Evolutionary conservation across 2,888 invertebrate genomes (phyloP), one percentile per base, ranked within the genome.

Genomic region (Eupithecia exiguata): DNA sequence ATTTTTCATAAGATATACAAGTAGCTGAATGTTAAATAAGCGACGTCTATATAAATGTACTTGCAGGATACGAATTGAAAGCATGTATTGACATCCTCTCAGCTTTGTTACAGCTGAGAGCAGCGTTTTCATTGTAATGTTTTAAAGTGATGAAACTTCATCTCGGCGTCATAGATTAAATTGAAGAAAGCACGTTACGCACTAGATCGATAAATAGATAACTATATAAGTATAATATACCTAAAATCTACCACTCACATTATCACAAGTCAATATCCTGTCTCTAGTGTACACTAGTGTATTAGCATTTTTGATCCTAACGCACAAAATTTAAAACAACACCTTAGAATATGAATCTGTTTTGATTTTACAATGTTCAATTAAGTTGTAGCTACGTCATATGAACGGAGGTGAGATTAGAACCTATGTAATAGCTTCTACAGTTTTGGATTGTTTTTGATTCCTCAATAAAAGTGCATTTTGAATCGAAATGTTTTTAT

Each of bases 1-100:
- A 93, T 90, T 84, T 86, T 89, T 88, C 83, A 87, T 92, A 92
- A 92, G 75, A 90, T 90, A 89, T 89, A 88, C 87, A 90, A 89
- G 87, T 92, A 92, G 90, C 79, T 84, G 85, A 87, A 85, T 82
- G 81, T 81, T 79, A 79, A 78, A 78, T 89, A 71, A 91, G 87
- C 80, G 79, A 86, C 87, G 82, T 87, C 68, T 75, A 71, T 63
- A 66, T 36, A 38, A 68, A 46, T 75, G 69, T 70, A 49, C 35
- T 14, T 25, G 62, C 5, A 66, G 40, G 16, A 14, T 38, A 65
- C 14, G 61, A 40, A 65, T 40, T 66, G 38, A 21, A 21, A 38
- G n/a, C 35, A 7, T 66, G 40, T 12, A 65, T 4, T 58, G 21
- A 21, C 53, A 53, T 10, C 53, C 30, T 62, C 35, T 1, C 18